A percentile compares a stretch with the other conserved stretches of the same genome.
These are phyloP conservation scores for Rousettus leschenaultii DNA, from an alignment of 2,113 vertebrate species.

Conservation along the genomic window DNA sequence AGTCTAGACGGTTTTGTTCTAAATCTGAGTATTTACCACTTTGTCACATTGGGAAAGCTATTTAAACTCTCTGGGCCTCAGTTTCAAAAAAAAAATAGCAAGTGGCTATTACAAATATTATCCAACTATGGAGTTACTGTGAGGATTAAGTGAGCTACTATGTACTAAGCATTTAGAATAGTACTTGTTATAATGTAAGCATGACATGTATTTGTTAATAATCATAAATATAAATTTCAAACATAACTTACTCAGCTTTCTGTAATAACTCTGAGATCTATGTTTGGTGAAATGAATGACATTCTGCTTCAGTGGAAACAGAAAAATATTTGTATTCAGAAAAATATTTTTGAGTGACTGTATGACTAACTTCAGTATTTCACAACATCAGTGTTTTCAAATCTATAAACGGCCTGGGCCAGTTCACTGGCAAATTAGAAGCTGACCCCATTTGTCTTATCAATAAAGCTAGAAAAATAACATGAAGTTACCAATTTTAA, in stretches of 20 bases:
- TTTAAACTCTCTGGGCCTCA: neutral
- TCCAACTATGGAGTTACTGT: neutral
- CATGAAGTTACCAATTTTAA: neutral
- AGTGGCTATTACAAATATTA: neutral
- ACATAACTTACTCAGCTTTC: neutral
- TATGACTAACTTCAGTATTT: neutral
- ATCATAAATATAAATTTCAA: neutral
- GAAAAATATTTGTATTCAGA: neutral
- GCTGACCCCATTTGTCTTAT: neutral
- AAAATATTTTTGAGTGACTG: neutral
- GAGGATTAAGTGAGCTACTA: neutral
- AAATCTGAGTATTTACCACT: neutral
- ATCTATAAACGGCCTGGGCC: neutral
- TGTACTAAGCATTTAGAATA: neutral
- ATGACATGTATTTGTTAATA: neutral
- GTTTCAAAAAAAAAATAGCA: neutral
- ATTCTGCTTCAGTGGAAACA: neutral
- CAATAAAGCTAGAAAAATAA: neutral
- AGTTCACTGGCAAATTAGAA: neutral
- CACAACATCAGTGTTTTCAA: neutral
- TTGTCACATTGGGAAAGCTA: neutral
- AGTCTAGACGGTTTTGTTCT: neutral
- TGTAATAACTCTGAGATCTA: neutral
- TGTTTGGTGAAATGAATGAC: neutral
- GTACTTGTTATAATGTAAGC: neutral